A percentile compares a stretch with the other conserved stretches of the same genome.
Conservation (phyloP, 2,797 vertebrate genomes). For the Sebastes minor region DNA sequence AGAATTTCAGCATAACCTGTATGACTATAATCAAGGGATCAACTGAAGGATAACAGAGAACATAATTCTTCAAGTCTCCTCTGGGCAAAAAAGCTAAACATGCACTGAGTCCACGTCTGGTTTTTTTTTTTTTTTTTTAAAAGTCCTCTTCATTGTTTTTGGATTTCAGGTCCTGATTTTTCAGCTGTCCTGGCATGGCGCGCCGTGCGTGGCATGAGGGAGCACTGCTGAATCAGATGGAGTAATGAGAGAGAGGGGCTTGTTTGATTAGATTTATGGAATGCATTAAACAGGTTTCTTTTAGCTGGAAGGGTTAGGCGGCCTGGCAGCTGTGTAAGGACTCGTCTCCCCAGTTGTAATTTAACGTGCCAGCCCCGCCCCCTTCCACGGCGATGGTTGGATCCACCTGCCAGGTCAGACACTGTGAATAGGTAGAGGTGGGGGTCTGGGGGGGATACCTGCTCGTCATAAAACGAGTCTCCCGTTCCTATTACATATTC, state of each 20-base stretch:
- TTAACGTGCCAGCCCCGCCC: constrained; percentile 55
- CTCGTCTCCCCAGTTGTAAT: constrained; percentile 49
- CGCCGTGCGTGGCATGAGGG: constrained; percentile 62
- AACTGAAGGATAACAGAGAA: constrained; percentile 67
- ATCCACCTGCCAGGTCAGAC: constrained; percentile 74
- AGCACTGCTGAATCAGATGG: constrained; percentile 57
- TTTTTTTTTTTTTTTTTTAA: background rate
- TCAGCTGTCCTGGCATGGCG: constrained; percentile 66
- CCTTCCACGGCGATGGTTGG: constrained; percentile 35
- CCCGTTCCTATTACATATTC: background rate
- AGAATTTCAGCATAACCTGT: constrained; percentile 73
- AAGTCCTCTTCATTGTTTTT: constrained; percentile 57
- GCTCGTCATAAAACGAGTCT: background rate
- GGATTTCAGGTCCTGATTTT: constrained; percentile 55
- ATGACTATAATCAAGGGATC: constrained; percentile 76
- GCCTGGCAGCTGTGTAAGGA: constrained; percentile 69
- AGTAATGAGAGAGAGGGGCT: constrained; percentile 71
- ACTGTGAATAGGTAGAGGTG: constrained; percentile 23
- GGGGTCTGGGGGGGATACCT: constrained; percentile 8
- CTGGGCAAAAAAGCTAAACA: constrained; percentile 60
- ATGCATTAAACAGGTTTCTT: constrained; percentile 76
- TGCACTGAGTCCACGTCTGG: constrained; percentile 34
- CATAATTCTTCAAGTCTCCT: constrained; percentile 68
- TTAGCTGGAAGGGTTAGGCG: constrained; percentile 70
- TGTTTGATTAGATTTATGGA: constrained; percentile 84